Percentiles rank a stretch among this genome's conserved stretches.
phyloP scores from a whole-genome alignment of 2,797 vertebrate species.

The Argentina silus region DNA sequence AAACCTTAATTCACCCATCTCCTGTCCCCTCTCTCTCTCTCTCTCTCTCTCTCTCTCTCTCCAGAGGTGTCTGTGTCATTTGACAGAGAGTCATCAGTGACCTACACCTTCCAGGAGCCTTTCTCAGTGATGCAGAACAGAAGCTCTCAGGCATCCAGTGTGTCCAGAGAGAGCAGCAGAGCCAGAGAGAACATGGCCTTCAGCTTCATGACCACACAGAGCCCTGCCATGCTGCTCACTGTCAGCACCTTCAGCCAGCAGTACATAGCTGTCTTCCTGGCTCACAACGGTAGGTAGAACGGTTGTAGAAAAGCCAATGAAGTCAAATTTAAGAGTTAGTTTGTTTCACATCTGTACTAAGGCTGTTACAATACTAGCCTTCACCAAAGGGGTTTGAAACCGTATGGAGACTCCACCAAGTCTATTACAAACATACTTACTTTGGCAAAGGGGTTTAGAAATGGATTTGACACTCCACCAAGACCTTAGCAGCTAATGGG shows the following conservation, averaged over 20 bases:
- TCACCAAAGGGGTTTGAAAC: no score
- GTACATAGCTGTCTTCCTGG: slow-evolving; percentile 89
- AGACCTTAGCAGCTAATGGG: not conserved
- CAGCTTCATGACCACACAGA: slow-evolving; percentile 88
- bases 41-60: slow-evolving; percentile 39
- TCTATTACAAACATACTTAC: no score
- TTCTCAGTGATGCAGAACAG: slow-evolving; percentile 92
- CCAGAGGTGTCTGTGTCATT: slow-evolving; percentile 97
- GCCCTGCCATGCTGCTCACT: slow-evolving; percentile 90
- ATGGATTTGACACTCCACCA: not conserved
- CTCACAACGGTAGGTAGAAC: slow-evolving; percentile 84
- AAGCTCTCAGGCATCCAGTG: slow-evolving; percentile 82
- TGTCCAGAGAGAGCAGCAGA: slow-evolving; percentile 80
- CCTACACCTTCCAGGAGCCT: slow-evolving; percentile 93
- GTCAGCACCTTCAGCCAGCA: slow-evolving; percentile 89
- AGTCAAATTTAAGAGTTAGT: not conserved
- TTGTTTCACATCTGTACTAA: not conserved
- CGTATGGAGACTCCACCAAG: no score
- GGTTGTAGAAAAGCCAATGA: not conserved
- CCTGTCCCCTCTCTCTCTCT: slow-evolving; percentile 17
- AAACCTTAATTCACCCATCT: no score
- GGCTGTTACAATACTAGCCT: no score
- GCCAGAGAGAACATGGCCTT: slow-evolving; percentile 89
- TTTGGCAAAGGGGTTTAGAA: no score
- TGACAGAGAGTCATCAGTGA: slow-evolving; percentile 88